phyloP scores from a whole-genome alignment of 2,888 invertebrate genomes.

The Pheosia tremula region DNA sequence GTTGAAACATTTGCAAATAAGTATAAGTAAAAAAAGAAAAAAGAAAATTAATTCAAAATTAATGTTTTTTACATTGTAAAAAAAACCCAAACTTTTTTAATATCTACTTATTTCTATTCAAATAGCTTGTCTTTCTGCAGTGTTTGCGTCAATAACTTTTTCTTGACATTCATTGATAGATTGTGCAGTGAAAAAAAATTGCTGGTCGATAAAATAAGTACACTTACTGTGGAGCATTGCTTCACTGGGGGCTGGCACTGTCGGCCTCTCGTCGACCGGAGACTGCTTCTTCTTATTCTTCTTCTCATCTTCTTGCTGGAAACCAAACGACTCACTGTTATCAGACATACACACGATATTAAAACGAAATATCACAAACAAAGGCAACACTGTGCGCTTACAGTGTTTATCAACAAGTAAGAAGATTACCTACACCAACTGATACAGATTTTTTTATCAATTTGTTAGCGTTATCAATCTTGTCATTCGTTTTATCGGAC shows the following conservation, averaged over 20 bases:
- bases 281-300: constrained; percentile 78
- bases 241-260: constrained; percentile 79
- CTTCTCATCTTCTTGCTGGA: constrained; percentile 79
- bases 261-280: constrained; percentile 76
- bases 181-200: constrained; percentile 20
- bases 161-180: background rate
- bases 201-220: constrained; percentile 9
- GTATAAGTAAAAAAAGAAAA: no score
- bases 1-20: no score
- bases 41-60: background rate
- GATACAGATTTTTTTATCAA: constrained; percentile 63
- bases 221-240: constrained; percentile 81
- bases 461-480: constrained; percentile 66
- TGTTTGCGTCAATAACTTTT: background rate
- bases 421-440: constrained; percentile 38
- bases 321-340: constrained; percentile 53
- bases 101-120: background rate
- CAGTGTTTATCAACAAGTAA: constrained; percentile 49
- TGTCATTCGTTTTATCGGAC: constrained; percentile 65
- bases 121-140: background rate
- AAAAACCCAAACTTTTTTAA: background rate
- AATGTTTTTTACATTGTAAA: background rate
- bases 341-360: constrained; percentile 64
- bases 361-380: constrained; percentile 25
- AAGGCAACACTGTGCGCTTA: constrained; percentile 12